A percentile compares a stretch with the other conserved stretches of the same genome.
These are phyloP conservation scores for Brenthis daphne DNA, from an alignment of 2,888 invertebrate species.

Conservation along the genomic window DNA sequence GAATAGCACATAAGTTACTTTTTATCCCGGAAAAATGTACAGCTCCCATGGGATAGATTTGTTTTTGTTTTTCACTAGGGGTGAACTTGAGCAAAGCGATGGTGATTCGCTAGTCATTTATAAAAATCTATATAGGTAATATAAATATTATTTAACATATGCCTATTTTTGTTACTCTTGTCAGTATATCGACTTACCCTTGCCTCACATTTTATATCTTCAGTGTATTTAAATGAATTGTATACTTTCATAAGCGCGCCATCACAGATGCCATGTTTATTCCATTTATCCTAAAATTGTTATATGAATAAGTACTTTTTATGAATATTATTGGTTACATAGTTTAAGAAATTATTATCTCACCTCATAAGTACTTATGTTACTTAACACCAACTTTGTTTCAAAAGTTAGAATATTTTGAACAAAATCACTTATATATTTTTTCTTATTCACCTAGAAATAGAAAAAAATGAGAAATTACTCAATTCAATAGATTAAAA, in stretches of 20 bases:
- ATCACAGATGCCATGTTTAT: constrained; percentile 3
- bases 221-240: constrained; percentile 51
- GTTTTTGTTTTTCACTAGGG: too few relatives aligned
- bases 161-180: too few relatives aligned
- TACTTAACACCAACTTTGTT: constrained; percentile 10
- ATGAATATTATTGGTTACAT: not conserved
- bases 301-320: not conserved
- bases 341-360: not conserved
- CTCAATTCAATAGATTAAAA: not conserved
- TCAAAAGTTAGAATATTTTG: not conserved
- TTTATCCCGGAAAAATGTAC: too few relatives aligned
- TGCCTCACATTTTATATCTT: constrained; percentile 52
- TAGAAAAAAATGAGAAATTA: too few relatives aligned
- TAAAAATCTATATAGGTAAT: too few relatives aligned
- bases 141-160: too few relatives aligned
- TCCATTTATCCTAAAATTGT: constrained; percentile 24
- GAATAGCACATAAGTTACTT: too few relatives aligned
- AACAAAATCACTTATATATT: not conserved
- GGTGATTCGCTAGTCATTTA: too few relatives aligned
- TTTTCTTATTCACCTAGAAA: too few relatives aligned
- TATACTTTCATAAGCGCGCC: constrained; percentile 45
- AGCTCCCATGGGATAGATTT: too few relatives aligned
- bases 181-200: constrained; percentile 43
- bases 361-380: constrained; percentile 17
- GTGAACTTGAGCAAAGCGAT: too few relatives aligned